Evolutionary conservation across 2,888 invertebrate species (phyloP).

Genomic region (Lamproptera curius): DNA sequence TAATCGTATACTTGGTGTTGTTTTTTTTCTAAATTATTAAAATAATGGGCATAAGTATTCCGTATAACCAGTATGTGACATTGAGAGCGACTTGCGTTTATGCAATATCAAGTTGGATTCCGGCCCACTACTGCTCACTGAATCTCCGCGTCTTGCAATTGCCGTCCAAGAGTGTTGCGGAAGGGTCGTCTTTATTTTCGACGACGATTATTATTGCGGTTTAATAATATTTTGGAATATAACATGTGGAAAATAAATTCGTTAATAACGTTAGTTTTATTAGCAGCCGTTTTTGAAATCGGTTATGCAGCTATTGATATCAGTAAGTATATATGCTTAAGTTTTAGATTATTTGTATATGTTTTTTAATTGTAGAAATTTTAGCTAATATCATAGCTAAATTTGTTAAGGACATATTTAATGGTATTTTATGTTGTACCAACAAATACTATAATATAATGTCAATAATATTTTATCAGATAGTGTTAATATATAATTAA

Average conservation of each 20-base stretch:
- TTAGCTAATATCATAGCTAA: not conserved
- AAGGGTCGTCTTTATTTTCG: conserved; percentile 11
- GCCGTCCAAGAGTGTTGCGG: conserved; percentile 17
- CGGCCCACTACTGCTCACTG: conserved; percentile 10
- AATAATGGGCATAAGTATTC: conserved; percentile 33
- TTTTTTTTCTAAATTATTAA: conserved; percentile 19
- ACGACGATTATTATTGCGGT: too few species aligned
- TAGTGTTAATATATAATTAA: too few species aligned
- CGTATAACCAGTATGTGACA: conserved; percentile 46
- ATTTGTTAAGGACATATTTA: not conserved
- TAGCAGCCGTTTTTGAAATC: conserved; percentile 33
- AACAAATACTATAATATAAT: not conserved
- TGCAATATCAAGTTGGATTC: conserved; percentile 39
- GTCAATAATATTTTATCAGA: too few species aligned
- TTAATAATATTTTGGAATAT: not conserved
- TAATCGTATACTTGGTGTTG: conserved; percentile 4
- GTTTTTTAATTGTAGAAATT: not conserved
- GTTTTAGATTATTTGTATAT: not conserved
- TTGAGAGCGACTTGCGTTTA: conserved; percentile 46
- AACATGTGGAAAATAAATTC: conserved; percentile 9
- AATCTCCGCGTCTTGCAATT: conserved; percentile 20
- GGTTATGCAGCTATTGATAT: conserved; percentile 46
- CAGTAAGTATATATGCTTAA: conserved; percentile 41
- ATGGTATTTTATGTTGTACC: not conserved
- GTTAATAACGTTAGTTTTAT: conserved; percentile 26